A percentile compares a stretch with the other conserved stretches of the same genome.
These are phyloP conservation scores for Syritta pipiens DNA, from an alignment of 2,888 invertebrate genomes.

Conservation along the genomic window DNA sequence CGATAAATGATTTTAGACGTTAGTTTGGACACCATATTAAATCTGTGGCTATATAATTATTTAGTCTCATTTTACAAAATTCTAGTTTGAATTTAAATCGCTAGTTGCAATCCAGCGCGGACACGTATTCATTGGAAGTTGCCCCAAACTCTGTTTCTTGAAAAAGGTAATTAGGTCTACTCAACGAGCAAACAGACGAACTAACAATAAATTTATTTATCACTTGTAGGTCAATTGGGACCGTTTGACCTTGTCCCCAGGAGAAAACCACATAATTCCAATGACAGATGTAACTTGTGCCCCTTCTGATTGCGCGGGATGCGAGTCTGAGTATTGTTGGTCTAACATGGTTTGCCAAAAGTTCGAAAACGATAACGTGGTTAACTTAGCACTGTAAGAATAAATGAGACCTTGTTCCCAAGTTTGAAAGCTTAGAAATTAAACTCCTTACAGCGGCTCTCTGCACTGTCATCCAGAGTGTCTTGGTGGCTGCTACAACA, in stretches of 20 bases:
- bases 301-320: constrained; percentile 72
- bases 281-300: constrained; percentile 69
- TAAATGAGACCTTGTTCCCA: background rate
- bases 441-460: constrained; percentile 63
- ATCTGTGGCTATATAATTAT: too few species aligned
- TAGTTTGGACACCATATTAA: too few species aligned
- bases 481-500: constrained; percentile 85
- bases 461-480: constrained; percentile 86
- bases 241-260: constrained; percentile 73
- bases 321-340: constrained; percentile 76
- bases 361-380: constrained; percentile 75
- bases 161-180: constrained; percentile 77
- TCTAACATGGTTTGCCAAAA: constrained; percentile 75
- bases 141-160: constrained; percentile 88
- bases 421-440: background rate
- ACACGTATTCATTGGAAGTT: constrained; percentile 88
- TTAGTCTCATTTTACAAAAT: too few species aligned
- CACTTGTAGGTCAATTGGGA: constrained; percentile 75
- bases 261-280: constrained; percentile 73
- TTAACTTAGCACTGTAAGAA: constrained; percentile 72
- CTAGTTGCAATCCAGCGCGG: constrained; percentile 89
- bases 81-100: constrained; percentile 86
- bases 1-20: too few species aligned
- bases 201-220: background rate
- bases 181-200: background rate